Evolutionary conservation across 2,113 vertebrate genomes (phyloP), one percentile per base, ranked within the genome.

Genomic region (Castor canadensis): DNA sequence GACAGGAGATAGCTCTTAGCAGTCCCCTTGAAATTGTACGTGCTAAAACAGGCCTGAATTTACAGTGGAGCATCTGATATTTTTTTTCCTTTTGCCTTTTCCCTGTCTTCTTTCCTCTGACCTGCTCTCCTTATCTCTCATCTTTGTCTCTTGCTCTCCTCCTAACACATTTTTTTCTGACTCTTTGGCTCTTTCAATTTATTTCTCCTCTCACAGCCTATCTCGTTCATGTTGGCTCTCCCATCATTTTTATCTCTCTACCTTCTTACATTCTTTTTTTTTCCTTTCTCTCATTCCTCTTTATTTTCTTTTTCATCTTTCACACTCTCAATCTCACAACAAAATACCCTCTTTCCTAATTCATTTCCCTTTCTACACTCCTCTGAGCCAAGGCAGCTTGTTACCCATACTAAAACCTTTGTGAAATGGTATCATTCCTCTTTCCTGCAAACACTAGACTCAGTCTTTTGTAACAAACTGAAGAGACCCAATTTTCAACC

Each of bases 401-500:
- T 0, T 22, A 40, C 10, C 56, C 30, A 32, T 4, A 22, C n/a
- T 2, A n/a, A 71, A 66, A 40, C 24, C 80, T 95, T 83, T 47
- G 22, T n/a, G 38, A 86, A 95, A 62, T 17, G 13, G 49, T 20
- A 9, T 10, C 12, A 1, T 30, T 15, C 30, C 56, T 62, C 71
- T 80, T 8, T 62, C 66, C 83, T 67, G 1, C 62, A 60, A 15
- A 35, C 2, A 3, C 60, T 20, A 60, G 71, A 30, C 66, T 22
- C 71, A 5, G 32, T 58, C 88, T 90, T 96, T 72, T 43, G n/a
- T 40, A 56, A 58, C 72, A 66, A 58, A 85, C 45, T 35, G 77
- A 81, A 92, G 66, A 88, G 81, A 72, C 80, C 60, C 0, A 11
- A 89, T 94, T 96, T 84, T 94, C 95, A 95, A 76, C 84, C 81